Percentiles rank a stretch among this genome's conserved stretches.
Evolutionary conservation across 2,888 invertebrate species (phyloP).

Genomic region (Erpobdella octoculata): DNA sequence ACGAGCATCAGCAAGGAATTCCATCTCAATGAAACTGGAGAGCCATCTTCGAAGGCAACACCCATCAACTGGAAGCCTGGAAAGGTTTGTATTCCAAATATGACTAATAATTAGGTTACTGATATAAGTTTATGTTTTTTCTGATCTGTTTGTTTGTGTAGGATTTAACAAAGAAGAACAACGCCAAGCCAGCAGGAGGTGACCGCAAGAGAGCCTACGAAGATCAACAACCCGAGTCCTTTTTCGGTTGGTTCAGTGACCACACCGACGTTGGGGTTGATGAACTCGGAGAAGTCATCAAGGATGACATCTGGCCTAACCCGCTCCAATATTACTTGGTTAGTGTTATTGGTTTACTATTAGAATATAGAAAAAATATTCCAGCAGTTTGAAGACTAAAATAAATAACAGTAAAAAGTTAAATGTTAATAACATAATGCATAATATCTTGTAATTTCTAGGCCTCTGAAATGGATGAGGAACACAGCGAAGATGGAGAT

Average conservation of each 20-base stretch:
- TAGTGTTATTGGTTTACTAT: conserved; percentile 18
- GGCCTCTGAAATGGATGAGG: conserved; percentile 28
- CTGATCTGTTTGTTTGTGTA: conserved; percentile 28
- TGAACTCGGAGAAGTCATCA: conserved; percentile 75
- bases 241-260: conserved; percentile 76
- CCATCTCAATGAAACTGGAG: conserved; percentile 62
- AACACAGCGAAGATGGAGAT: conserved; percentile 23
- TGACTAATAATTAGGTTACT: not conserved
- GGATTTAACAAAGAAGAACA: conserved; percentile 47
- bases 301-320: conserved; percentile 81
- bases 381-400: no score
- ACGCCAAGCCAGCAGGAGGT: conserved; percentile 36
- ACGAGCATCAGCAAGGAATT: conserved; percentile 66
- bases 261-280: conserved; percentile 72
- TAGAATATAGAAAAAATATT: not conserved
- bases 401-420: no score
- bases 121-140: not conserved
- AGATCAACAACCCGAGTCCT: conserved; percentile 60
- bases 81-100: conserved; percentile 53
- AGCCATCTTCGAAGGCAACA: conserved; percentile 68
- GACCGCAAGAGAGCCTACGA: conserved; percentile 50
- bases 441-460: not conserved
- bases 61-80: conserved; percentile 73
- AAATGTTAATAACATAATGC: no score
- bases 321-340: conserved; percentile 65